Evolutionary conservation across 1,140 invertebrate species (phyloP).

Genomic region (Armadillidium nasatum): DNA sequence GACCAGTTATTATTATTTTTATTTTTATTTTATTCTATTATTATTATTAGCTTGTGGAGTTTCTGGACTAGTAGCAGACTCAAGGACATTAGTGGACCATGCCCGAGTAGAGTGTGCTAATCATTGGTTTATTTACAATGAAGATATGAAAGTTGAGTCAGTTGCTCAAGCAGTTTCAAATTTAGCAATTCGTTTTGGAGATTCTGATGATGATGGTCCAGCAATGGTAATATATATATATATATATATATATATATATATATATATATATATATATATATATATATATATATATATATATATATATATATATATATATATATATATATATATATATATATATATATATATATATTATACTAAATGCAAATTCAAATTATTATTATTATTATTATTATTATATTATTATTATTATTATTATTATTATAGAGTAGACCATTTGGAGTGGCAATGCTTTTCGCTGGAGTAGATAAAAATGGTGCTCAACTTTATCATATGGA

Average conservation of each 20-base stretch:
- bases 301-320: no score
- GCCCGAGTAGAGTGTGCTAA: constrained; percentile 78
- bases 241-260: no score
- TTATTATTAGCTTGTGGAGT: constrained; percentile 74
- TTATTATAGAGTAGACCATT: constrained; percentile 92
- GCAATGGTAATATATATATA: no score
- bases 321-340: no score
- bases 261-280: no score
- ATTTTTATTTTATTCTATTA: no score
- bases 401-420: no score
- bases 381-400: no score
- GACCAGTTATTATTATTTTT: no score
- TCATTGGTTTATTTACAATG: constrained; percentile 44
- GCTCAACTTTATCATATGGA: constrained; percentile 95
- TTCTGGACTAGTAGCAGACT: constrained; percentile 97
- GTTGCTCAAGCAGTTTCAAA: constrained; percentile 97
- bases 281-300: no score
- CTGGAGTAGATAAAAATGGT: constrained; percentile 72
- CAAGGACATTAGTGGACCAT: constrained; percentile 86
- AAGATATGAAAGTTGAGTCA: constrained; percentile 62
- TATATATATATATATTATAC: no score
- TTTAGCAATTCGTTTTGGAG: constrained; percentile 96
- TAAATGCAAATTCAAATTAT: no score
- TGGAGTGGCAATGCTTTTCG: constrained; percentile 92
- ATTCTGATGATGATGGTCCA: constrained; percentile 87